Base-by-base conservation (phyloP, 1,140 invertebrate species). In the Megalonaias nervosa region DNA sequence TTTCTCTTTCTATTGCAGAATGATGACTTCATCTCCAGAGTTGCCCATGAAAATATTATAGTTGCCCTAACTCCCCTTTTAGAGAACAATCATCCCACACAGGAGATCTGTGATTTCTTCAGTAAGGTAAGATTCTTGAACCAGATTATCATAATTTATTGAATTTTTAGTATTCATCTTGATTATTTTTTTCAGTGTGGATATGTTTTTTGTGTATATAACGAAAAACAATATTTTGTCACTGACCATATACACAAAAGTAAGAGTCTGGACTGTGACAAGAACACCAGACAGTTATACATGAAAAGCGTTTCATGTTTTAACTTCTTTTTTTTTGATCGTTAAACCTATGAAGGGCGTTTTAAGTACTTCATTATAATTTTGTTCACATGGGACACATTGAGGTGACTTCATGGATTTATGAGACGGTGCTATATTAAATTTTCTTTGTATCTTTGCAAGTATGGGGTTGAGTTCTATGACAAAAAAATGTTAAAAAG, bases 51-150 rank as follows among this genome's bases (percentile, higher is more conserved):
- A 87, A 93, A 93, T 82, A 91, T 94, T 55, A 92, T 94, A 67
- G 88, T 92, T 17, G 91, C 92, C 21, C 84, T 94, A 82, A 89
- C 92, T 14, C 93, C 93, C 23, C 88, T 94, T 19, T 86, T 94
- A 68, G 93, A 94, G 85, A 92, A 93, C 81, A 93, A 91, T 74
- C 93, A 93, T 78, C 93, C 93, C 9, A 93, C 93, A 26, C 91
- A 92, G 55, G 92, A 93, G 84, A 93, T 94, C 71, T 94, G 93
- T 88, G 92, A 92, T 68, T 93, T 93, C 87, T 91, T 92, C 79
- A 91, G 89, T 76, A 90, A 90, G 87, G 92, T 92, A 82, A 82
- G 85, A 38, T 38, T 38, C 38, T 38, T 38, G 38, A 38, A 38
- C 38, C 38, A 38, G 0, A 38, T 38, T 38, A 6, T 38, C 38